Evolutionary conservation across 1,140 invertebrate genomes (phyloP).

Genomic region (Octopus sinensis): DNA sequence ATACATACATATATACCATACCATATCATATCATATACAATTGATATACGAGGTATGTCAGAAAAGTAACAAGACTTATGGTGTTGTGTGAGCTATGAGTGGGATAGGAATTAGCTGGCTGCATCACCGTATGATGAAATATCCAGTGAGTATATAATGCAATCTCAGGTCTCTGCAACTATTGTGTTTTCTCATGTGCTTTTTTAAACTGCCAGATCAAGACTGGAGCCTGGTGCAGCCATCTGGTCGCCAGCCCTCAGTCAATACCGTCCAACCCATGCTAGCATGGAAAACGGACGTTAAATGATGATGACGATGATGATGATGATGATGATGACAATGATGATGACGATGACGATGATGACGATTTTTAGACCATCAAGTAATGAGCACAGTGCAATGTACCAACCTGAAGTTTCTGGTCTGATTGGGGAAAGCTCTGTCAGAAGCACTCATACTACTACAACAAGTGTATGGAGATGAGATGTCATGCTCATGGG

Average conservation of each 20-base stretch:
- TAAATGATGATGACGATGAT: too few relatives aligned
- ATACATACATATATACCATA: too few relatives aligned
- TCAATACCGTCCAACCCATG: too few relatives aligned
- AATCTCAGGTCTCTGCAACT: background rate
- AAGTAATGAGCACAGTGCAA: slow-evolving; percentile 4
- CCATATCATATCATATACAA: too few relatives aligned
- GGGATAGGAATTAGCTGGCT: background rate
- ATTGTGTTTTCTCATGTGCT: background rate
- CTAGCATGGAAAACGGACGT: too few relatives aligned
- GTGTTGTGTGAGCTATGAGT: slow-evolving; percentile 7
- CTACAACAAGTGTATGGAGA: background rate
- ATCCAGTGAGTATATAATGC: background rate
- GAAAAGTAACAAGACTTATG: background rate
- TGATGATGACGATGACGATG: too few relatives aligned
- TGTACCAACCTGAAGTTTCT: slow-evolving; percentile 5
- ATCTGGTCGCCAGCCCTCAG: too few relatives aligned
- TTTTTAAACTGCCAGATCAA: background rate
- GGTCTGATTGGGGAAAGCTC: slow-evolving; percentile 1
- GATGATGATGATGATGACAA: too few relatives aligned
- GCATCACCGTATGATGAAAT: background rate
- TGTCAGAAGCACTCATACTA: slow-evolving; percentile 1
- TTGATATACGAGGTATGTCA: background rate
- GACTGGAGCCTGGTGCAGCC: too few relatives aligned
- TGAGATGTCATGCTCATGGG: background rate
- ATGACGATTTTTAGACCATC: background rate